Evolutionary conservation across 2,113 vertebrate genomes (phyloP).

Genomic region (Pedionomus torquatus): DNA sequence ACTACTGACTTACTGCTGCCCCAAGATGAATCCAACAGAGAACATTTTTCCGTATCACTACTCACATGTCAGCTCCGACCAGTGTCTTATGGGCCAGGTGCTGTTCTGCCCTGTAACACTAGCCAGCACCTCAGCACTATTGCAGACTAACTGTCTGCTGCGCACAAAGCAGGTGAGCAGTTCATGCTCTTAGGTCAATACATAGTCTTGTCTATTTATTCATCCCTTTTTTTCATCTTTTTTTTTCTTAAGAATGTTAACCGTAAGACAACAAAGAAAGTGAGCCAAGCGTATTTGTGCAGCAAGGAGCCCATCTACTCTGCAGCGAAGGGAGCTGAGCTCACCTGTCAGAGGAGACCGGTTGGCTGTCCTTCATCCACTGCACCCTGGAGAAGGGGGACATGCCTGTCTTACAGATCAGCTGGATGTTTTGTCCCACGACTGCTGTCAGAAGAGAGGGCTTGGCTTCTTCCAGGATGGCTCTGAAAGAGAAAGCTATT

Average conservation of each 20-base stretch:
- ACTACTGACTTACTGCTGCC: neutral
- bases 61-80: neutral
- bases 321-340: neutral
- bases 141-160: neutral
- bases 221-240: neutral
- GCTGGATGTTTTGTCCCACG: conserved; percentile 81
- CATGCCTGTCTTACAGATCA: conserved; percentile 81
- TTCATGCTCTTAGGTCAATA: neutral
- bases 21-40: neutral
- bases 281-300: neutral
- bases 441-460: conserved; percentile 80
- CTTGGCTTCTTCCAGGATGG: conserved; percentile 79
- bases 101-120: neutral
- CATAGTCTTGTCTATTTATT: neutral
- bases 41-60: neutral
- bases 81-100: neutral
- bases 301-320: neutral
- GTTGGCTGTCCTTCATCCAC: conserved; percentile 86
- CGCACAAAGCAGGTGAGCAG: neutral
- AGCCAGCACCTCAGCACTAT: neutral
- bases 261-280: neutral
- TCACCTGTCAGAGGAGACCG: conserved; percentile 82
- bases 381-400: conserved; percentile 74
- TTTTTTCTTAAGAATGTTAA: neutral
- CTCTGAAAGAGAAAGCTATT: conserved; percentile 56